Conservation (phyloP, 2,113 vertebrate genomes). For the Thamnaconus septentrionalis region DNA sequence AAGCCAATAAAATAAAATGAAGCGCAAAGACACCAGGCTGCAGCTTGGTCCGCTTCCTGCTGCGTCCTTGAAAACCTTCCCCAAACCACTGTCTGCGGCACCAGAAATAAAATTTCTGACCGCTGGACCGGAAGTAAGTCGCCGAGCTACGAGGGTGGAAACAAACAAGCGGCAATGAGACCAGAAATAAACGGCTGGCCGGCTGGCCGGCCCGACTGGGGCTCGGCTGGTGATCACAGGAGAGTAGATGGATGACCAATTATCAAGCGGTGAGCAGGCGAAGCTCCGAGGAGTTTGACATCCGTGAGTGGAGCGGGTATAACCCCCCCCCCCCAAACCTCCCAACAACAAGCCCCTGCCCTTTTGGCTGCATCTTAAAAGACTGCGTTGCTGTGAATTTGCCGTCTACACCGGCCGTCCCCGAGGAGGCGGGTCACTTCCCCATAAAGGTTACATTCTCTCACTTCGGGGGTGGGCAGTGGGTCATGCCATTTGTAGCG, state of each 20-base stretch:
- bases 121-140: conserved; percentile 62
- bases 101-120: conserved; percentile 53
- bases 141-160: conserved; percentile 62
- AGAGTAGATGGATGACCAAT: conserved; percentile 66
- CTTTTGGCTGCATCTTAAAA: conserved; percentile 48
- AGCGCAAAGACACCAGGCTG: conserved; percentile 37
- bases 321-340: conserved; percentile 28
- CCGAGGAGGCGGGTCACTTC: conserved; percentile 57
- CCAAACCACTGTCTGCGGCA: conserved; percentile 48
- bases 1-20: conserved; percentile 48
- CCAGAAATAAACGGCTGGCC: conserved; percentile 59
- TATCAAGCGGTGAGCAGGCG: conserved; percentile 62
- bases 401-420: conserved; percentile 48
- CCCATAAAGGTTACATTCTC: conserved; percentile 64
- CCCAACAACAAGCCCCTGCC: conserved; percentile 39
- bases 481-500: too few relatives aligned
- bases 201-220: conserved; percentile 44
- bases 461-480: conserved; percentile 43
- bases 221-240: conserved; percentile 67
- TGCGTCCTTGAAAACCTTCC: conserved; percentile 51
- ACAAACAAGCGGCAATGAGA: conserved; percentile 58
- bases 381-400: conserved; percentile 53
- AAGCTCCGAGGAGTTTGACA: conserved; percentile 62
- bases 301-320: conserved; percentile 41
- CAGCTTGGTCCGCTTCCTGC: conserved; percentile 17